Conservation (phyloP, 2,888 invertebrate species). For the Anodontia alba region DNA sequence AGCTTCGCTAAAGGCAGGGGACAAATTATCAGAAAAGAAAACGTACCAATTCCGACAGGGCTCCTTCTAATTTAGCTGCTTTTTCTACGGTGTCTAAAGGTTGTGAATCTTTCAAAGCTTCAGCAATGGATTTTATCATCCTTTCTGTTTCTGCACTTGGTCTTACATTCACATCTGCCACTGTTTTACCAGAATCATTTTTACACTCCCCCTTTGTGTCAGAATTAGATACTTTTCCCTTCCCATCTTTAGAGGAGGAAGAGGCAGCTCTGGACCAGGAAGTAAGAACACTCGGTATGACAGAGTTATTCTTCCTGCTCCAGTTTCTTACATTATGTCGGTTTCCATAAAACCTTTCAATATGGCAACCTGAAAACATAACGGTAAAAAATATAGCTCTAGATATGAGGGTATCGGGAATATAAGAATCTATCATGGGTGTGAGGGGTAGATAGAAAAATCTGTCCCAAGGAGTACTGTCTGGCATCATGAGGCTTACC, state of each 20-base stretch:
- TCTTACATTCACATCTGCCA: not conserved
- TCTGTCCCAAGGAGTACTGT: no score
- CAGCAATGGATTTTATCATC: not conserved
- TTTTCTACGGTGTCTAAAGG: not conserved
- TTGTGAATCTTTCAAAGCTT: not conserved
- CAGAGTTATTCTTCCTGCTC: not conserved
- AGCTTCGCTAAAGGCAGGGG: no score
- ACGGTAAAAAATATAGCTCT: not conserved
- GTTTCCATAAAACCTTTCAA: not conserved
- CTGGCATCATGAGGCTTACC: no score
- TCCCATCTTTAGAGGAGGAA: not conserved
- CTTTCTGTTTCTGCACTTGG: not conserved
- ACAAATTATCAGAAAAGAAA: not conserved
- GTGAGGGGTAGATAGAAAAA: no score
- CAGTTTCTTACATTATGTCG: not conserved
- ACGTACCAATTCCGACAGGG: not conserved
- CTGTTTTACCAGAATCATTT: no score
- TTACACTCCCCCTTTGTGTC: not conserved
- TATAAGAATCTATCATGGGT: no score
- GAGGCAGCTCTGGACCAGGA: not conserved
- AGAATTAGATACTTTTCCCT: not conserved
- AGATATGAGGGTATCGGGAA: not conserved
- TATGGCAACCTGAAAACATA: slow-evolving; percentile 10
- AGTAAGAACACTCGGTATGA: not conserved
- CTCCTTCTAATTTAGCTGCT: not conserved